Base-by-base conservation (phyloP, 2,113 vertebrate genomes). In the Thymallus thymallus region DNA sequence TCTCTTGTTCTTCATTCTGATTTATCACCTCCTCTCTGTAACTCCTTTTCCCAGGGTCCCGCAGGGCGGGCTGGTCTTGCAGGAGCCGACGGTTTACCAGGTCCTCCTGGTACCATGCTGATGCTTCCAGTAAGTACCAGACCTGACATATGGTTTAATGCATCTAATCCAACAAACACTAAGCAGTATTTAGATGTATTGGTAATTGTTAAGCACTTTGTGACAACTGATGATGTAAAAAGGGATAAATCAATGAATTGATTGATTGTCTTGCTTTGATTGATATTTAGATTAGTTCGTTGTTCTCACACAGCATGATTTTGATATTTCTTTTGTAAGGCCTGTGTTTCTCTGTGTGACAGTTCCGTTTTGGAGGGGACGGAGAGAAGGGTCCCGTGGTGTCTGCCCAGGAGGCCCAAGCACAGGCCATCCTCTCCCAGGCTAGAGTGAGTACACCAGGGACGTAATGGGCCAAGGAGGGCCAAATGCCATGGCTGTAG, bases 391-490 rank as follows among this genome's bases (percentile, higher is more conserved):
- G 97, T 75, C 98, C 97, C 6, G 91, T 93, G 30, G 85, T 99
- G 70, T 98, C 97, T 0, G 96, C 97, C 22, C 97, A 99, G 78
- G 97, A 99, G 87, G 97, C 97, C 62, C 97, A 99, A 84, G 98
- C 97, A 4, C 98, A 99, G 87, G 98, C 97, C 1, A 99, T 99
- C 82, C 96, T 99, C 45, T 96, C 97, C 76, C 98, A 99, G 83
- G 98, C 98, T 75, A 92, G 98, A 92, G 98, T 99, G 82, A 96
- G 96, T 88, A 64, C n/a, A 78, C 30, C 30, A 46, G 30, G 6
- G 30, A 4, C 30, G 18, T 35, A 14, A 29, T 35, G 18, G 61
- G 35, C 63, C 46, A 23, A 55, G n/a, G 35, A 24, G 10, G 24
- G 60, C 69, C 68, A 72, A 62, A 81, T 48, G 60, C 29, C 46